Percentiles rank a stretch among this genome's conserved stretches.
These are phyloP conservation scores for Boloria selene DNA, from an alignment of 2,888 invertebrate species.

Conservation along the genomic window DNA sequence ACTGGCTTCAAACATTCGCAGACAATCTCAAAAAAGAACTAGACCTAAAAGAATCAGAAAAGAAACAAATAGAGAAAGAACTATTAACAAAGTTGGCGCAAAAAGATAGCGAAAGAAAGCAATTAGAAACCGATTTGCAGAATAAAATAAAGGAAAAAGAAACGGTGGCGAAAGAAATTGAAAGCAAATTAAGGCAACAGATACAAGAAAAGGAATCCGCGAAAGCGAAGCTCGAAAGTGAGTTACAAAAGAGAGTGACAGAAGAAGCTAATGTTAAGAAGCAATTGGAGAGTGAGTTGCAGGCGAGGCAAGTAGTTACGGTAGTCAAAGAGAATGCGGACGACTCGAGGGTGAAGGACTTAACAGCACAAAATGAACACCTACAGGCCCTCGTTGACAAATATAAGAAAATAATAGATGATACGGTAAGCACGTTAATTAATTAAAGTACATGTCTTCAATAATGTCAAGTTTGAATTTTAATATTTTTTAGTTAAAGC, in stretches of 20 bases:
- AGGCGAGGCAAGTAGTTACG: slow-evolving; percentile 39
- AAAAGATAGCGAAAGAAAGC: slow-evolving; percentile 40
- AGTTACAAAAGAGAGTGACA: slow-evolving; percentile 38
- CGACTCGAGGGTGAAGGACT: slow-evolving; percentile 67
- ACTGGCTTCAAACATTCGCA: slow-evolving; percentile 65
- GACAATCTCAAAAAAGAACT: slow-evolving; percentile 59
- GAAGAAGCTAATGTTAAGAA: slow-evolving; percentile 44
- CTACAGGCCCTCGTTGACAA: slow-evolving; percentile 85
- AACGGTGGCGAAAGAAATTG: slow-evolving; percentile 28
- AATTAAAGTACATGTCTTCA: too few relatives aligned
- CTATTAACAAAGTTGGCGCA: slow-evolving; percentile 29
- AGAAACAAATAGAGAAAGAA: slow-evolving; percentile 32
- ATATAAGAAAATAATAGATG: slow-evolving; percentile 88
- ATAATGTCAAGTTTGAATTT: too few relatives aligned
- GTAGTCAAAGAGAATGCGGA: slow-evolving; percentile 41
- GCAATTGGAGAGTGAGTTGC: slow-evolving; percentile 37
- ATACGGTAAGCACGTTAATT: slow-evolving; percentile 82
- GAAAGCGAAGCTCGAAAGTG: slow-evolving; percentile 36
- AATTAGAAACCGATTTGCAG: slow-evolving; percentile 33
- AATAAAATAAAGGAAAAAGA: slow-evolving; percentile 39
- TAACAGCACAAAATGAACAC: slow-evolving; percentile 84
- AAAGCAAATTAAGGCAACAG: slow-evolving; percentile 36
- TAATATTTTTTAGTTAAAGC: too few relatives aligned
- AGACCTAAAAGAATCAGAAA: slow-evolving; percentile 36
- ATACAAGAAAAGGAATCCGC: slow-evolving; percentile 36